Base-by-base conservation (phyloP, 2,797 vertebrate genomes). In the Moxostoma hubbsi region DNA sequence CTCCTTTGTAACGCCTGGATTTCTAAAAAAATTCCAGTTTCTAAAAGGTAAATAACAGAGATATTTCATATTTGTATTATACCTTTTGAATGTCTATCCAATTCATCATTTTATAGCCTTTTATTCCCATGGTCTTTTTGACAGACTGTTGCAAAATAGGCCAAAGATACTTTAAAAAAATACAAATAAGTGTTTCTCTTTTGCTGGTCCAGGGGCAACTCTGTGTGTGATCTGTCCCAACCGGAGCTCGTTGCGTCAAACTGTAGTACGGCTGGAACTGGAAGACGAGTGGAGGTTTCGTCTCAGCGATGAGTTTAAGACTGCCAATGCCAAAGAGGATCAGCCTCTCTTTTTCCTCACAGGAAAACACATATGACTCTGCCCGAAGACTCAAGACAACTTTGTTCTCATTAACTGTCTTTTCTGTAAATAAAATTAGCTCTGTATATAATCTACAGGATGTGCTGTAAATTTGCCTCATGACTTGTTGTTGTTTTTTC, bases 231-330 rank as follows among this genome's bases (percentile, higher is more conserved):
- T 99, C 87, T 96, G 97, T 65, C 96, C 96, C 71, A 97, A 99
- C 83, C 96, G 98, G 47, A 99, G 95, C 87, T 97, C 97, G 0
- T 92, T 99, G 66, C 95, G 98, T 62, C 97, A 99, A 90, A 98
- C 96, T 0, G 97, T 99, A 1, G 96, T 96, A 45, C 93, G 97
- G 12, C 89, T 99, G 67, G 98, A 99, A 90, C 92, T 99, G 73
- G 98, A 99, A 83, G 98, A 99, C 0, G 93, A 97, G 75, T 99
- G 98, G 98, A 94, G 97, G 84, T 98, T 99, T 89, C 94, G 98
- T 12, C 93, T 99, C 81, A 93, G 96, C 0, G 98, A 99, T 0
- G 98, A 99, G n/a, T 99, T 99, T 91, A 97, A 99, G 92, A 99
- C 98, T 0, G 97, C 98, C 85, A 99, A 99, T 0, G 94, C 97